Base-by-base conservation (phyloP, 2,888 invertebrate species). In the Drosophila anomelani region DNA sequence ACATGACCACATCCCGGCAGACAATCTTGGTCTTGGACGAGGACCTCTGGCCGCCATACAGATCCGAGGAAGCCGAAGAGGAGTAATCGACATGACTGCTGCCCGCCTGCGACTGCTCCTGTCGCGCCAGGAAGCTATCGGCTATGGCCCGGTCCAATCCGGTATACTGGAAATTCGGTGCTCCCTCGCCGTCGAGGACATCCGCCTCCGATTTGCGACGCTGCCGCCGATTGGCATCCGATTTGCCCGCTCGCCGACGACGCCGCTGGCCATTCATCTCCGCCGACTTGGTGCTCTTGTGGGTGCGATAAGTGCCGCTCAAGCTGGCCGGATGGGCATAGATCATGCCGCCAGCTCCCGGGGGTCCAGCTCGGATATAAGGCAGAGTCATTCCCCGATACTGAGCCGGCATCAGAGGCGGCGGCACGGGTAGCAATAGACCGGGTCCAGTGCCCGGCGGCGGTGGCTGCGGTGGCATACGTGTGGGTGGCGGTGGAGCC, bases 81-180 rank as follows among this genome's bases (percentile, higher is more conserved):
- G 90, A 88, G 76, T 91, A 92, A 64, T 92, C 92, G n/a, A 90
- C 76, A 74, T 92, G 90, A 76, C 91, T 92, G 76, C 91, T 92
- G 53, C 85, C 81, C n/a, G 81, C 61, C 47, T 89, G 83, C 12
- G 89, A 86, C 75, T 90, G 90, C 60, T 92, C 92, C 75, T 92
- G 93, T 34, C 91, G 91, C 46, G 90, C 92, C 68, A 92, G 74
- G 32, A 92, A 93, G 66, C 86, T 92, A 69, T 93, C 92, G 5
- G 92, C 92, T 63, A 93, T 91, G 63, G 90, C 90, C 43, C 92
- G 91, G 83, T 92, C 92, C 51, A 92, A 67, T 0, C 93, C 92
- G 1, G 91, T 92, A 56, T 92, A 92, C 38, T 90, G 91, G 62
- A 92, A 92, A 15, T 92, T 92, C 34, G 89, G 85, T 39, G 87